A percentile compares a stretch with the other conserved stretches of the same genome.
Evolutionary conservation across 2,888 invertebrate genomes (phyloP).

Genomic region (Tenthredo livida): DNA sequence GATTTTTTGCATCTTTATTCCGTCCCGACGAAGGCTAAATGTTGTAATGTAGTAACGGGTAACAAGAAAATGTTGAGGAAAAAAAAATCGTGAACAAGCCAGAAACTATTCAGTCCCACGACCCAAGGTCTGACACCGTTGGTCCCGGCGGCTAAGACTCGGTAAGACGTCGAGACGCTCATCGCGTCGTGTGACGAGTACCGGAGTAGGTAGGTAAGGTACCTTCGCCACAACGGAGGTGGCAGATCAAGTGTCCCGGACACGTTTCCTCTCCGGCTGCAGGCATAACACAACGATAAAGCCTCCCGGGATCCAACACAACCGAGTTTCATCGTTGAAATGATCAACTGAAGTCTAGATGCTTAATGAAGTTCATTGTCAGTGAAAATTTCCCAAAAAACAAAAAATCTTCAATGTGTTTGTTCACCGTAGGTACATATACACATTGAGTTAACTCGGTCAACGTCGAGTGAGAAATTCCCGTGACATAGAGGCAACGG

Average conservation of each 20-base stretch:
- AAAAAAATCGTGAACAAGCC: constrained; percentile 44
- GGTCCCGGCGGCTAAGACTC: constrained; percentile 38
- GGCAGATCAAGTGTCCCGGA: constrained; percentile 53
- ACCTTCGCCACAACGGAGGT: constrained; percentile 50
- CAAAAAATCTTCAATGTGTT: background rate
- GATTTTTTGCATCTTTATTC: background rate
- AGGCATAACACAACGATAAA: background rate
- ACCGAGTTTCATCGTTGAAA: background rate
- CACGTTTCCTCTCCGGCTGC: constrained; percentile 42
- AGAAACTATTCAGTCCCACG: constrained; percentile 43
- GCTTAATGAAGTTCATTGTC: background rate
- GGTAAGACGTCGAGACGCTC: constrained; percentile 38
- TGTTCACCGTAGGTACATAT: background rate
- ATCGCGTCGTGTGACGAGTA: constrained; percentile 50
- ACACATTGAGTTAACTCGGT: background rate
- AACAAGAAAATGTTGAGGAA: background rate
- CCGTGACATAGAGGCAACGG: constrained; percentile 37
- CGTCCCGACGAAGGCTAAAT: background rate
- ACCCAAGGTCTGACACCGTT: constrained; percentile 50
- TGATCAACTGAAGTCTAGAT: background rate
- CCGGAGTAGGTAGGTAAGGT: constrained; percentile 31
- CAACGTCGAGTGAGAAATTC: constrained; percentile 17
- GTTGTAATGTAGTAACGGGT: background rate
- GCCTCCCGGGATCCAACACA: constrained; percentile 17
- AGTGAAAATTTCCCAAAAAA: background rate